Evolutionary conservation across 2,888 invertebrate genomes (phyloP), one percentile per base, ranked within the genome.

Genomic region (Marasmarcha lunaedactyla): DNA sequence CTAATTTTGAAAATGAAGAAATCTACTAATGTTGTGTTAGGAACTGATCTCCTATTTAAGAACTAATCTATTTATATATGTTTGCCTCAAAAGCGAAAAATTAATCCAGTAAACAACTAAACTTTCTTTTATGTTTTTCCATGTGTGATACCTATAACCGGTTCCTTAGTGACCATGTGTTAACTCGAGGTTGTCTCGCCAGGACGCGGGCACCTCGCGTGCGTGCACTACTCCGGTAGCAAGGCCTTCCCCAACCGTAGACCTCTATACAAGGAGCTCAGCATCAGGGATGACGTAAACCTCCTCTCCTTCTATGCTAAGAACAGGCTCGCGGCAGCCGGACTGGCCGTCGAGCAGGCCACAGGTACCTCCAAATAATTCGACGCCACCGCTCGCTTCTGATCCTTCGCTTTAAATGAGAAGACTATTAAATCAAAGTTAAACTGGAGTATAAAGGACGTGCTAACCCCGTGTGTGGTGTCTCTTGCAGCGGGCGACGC

Each of bases 271-370:
- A 86, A 88, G 63, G 87, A 88, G 67, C 90, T 92, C 59, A 91
- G 91, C 76, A 88, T 94, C 71, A 89, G 89, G 72, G 92, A 88
- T 74, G 94, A 94, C 84, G 92, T 94, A 72, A 92, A 92, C 67
- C 89, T 93, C 61, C 87, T 94, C 66, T 94, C 94, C 68, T 93
- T 90, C 86, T 94, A 94, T 86, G 89, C 90, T 81, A 91, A 90
- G 85, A 90, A 91, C 76, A 87, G 90, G 55, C 86, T 88, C 55
- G 90, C 89, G 55, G 89, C 88, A 51, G 85, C 85, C 58, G 83
- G 83, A 38, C 64, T 84, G 50, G 78, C 77, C 60, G 59, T 70
- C 58, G 79, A 81, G 51, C 63, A 65, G 58, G 74, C 63, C 65
- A 70, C 87, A 87, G 81, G 85, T 86, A 71, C 67, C 62, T 55